Evolutionary conservation across 2,888 invertebrate species (phyloP), one percentile per base, ranked within the genome.

Genomic region (Euproctis similis): DNA sequence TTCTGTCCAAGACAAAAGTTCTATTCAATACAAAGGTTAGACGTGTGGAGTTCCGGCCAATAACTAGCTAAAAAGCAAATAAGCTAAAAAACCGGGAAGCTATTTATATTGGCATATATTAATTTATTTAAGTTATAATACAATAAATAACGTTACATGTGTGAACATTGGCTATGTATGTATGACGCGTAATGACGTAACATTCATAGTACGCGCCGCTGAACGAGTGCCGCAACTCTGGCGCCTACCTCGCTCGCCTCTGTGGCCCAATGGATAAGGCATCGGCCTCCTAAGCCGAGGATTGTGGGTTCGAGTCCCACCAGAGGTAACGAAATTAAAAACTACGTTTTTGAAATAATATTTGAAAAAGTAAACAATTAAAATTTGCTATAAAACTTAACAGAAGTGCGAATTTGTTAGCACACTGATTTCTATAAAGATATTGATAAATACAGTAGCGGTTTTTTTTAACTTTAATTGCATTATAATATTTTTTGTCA

Each of bases 301-400:
- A 90, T 89, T 89, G 90, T 89, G 90, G 90, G 90, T 91, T 91
- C 91, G 91, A 91, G 90, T 91, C 91, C 90, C 91, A 90, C 90
- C 91, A 90, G 91, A 91, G 92, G 92, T 92, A 91, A 43, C n/a
- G n/a, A n/a, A n/a, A n/a, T n/a, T n/a, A n/a, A 43, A 12, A 12
- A 25, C 26, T 31, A 36, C 44, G 49, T 73, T 74, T 75, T 75
- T 70, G 65, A 46, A 43, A 22, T 12, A n/a, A n/a, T n/a, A n/a
- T n/a, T n/a, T n/a, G n/a, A n/a, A n/a, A n/a, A n/a, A n/a, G n/a
- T n/a, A n/a, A n/a, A n/a, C n/a, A n/a, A n/a, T n/a, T n/a, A n/a
- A n/a, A n/a, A n/a, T n/a, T n/a, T n/a, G n/a, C n/a, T n/a, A n/a
- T n/a, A n/a, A n/a, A n/a, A n/a, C n/a, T n/a, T n/a, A n/a, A n/a